Evolutionary conservation across 2,888 invertebrate genomes (phyloP), one percentile per base, ranked within the genome.

Genomic region (Pristionchus entomophagus): DNA sequence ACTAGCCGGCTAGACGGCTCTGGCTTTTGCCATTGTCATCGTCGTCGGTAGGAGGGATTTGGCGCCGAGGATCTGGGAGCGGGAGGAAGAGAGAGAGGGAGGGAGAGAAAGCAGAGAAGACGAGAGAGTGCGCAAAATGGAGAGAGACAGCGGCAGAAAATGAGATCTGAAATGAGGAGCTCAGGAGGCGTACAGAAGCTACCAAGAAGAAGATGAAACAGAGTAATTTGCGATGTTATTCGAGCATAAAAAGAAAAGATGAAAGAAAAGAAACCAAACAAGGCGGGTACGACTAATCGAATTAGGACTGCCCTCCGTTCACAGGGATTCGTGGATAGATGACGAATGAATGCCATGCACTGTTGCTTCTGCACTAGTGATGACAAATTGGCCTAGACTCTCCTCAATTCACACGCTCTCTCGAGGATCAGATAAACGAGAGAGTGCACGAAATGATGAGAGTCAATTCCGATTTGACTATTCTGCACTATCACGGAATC

Each of bases 61-160:
- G 69, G n/a, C 56, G 65, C 35, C 22, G 69, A n/a, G 69, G 69
- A 41, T 69, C 41, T 69, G 69, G 69, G 69, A 41, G 69, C 17
- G n/a, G 41, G 26, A 8, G 73, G 73, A 73, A 41, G 41, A n/a
- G 73, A 38, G 22, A 73, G 69, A 17, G n/a, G 10, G 69, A 0
- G 69, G 14, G 14, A 56, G 22, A 4, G 56, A 56, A 56, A 22
- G 5, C 22, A 56, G 56, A 56, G 56, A 56, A 8, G 56, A 26
- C 8, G 73, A 73, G 73, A 45, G 73, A 73, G 73, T 73, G 73
- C 17, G 73, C 41, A 41, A 26, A 10, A 41, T 8, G 73, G 41
- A 45, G 73, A 73, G 73, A 73, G 73, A 41, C n/a, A 5, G 41
- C 8, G 10, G 41, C 17, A 62, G 6, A 35, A 14, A 65, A 65